Evolutionary conservation across 2,113 vertebrate genomes (phyloP).

Genomic region (Agelaius phoeniceus): DNA sequence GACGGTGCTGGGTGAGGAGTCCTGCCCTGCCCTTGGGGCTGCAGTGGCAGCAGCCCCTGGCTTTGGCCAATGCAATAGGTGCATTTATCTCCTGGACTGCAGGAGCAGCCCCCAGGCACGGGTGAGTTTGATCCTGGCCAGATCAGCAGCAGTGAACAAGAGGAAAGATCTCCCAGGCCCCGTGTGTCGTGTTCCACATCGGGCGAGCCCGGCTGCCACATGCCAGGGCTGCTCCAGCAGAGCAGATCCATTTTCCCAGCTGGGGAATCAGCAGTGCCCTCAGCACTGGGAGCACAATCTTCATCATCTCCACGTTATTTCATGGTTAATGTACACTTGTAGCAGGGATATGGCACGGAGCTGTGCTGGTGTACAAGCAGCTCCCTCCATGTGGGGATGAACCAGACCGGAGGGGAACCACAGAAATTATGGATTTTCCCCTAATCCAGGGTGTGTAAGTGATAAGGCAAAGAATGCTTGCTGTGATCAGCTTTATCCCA

Average conservation of each 20-base stretch:
- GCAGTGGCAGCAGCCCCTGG: not conserved
- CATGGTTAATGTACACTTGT: conserved; percentile 31
- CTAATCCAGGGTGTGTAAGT: not conserved
- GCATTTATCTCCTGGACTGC: not conserved
- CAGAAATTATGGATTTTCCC: not conserved
- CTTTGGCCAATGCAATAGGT: rapidly evolving
- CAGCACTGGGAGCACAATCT: conserved; percentile 48
- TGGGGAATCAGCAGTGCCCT: conserved; percentile 60
- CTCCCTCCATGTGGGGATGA: not conserved
- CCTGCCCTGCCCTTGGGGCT: not conserved
- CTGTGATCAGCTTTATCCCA: not conserved
- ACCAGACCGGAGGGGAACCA: rapidly evolving
- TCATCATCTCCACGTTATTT: conserved; percentile 49
- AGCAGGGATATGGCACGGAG: not conserved
- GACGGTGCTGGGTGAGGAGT: not conserved
- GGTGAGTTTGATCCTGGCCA: conserved; percentile 17
- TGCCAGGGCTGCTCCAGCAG: conserved; percentile 61
- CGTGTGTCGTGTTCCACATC: conserved; percentile 58
- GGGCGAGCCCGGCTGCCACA: conserved; percentile 50
- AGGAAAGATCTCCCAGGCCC: conserved; percentile 2
- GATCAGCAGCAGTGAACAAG: rapidly evolving
- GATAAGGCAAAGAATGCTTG: not conserved
- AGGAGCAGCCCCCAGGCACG: not conserved
- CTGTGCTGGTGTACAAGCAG: not conserved
- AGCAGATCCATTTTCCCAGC: conserved; percentile 64